Conservation (phyloP, 2,797 vertebrate genomes). For the Streptopelia turtur region DNA sequence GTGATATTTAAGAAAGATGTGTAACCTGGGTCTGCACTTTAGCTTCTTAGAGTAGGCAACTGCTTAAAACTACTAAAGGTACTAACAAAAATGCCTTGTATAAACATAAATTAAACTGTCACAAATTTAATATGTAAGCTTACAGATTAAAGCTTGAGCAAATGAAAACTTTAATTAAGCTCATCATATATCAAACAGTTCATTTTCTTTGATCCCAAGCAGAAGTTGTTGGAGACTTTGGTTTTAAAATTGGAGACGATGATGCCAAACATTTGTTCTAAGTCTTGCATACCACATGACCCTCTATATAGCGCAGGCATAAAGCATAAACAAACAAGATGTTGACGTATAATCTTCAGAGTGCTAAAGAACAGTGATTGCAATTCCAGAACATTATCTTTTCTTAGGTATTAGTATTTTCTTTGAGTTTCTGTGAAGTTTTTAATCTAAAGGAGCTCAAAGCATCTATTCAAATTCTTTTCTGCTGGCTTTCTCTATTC, state of each 20-base stretch:
- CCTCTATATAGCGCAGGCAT: background rate
- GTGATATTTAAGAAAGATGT: background rate
- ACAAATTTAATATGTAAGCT: background rate
- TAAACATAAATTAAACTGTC: constrained; percentile 16
- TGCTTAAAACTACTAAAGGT: background rate
- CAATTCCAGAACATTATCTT: background rate
- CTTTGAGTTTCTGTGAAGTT: constrained; percentile 1
- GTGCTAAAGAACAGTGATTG: background rate
- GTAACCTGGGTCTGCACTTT: background rate
- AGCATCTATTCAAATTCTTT: background rate
- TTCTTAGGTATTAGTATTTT: background rate
- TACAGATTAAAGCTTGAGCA: constrained; percentile 14
- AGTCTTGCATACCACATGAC: background rate
- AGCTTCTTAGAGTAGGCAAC: background rate
- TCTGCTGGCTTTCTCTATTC: background rate
- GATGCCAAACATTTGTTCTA: background rate
- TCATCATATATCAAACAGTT: background rate
- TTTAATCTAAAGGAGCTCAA: background rate
- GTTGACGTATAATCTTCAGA: background rate
- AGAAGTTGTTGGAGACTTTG: background rate
- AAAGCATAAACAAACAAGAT: background rate
- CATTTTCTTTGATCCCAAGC: constrained; percentile 11
- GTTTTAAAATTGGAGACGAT: background rate
- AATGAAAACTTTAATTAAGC: constrained; percentile 35
- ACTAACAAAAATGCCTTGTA: background rate